Percentiles rank a stretch among this genome's conserved stretches.
phyloP scores from a whole-genome alignment of 2,113 vertebrate genomes.

The Grammomys dolichurus region DNA sequence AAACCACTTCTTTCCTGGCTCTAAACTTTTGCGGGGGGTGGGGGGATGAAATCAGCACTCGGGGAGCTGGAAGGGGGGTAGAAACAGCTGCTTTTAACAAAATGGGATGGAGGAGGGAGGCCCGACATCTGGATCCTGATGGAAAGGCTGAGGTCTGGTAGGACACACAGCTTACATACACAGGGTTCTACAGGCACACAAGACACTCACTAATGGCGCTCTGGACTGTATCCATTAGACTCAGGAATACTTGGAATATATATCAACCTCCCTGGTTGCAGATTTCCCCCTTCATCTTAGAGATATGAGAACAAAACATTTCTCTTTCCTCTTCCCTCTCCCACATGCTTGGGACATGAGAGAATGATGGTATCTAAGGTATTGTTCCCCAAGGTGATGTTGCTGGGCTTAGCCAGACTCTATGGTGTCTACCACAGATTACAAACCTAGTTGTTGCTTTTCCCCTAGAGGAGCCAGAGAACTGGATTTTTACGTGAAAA shows the following conservation, averaged over 20 bases:
- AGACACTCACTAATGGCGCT: neutral
- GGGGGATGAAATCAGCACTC: conserved; percentile 80
- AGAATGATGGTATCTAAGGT: neutral
- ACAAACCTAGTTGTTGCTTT: neutral
- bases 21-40: conserved; percentile 63
- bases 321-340: conserved; percentile 31
- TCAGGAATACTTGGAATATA: neutral
- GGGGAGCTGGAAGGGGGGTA: conserved; percentile 63
- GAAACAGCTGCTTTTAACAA: conserved; percentile 78
- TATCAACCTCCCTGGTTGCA: neutral
- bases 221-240: neutral
- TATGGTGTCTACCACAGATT: neutral
- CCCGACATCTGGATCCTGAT: conserved; percentile 46
- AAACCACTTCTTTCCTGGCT: conserved; percentile 76
- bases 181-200: accelerated
- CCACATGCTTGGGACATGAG: neutral
- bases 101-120: neutral
- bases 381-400: neutral
- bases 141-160: neutral
- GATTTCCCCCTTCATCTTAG: conserved; percentile 10
- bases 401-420: neutral
- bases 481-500: neutral
- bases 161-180: neutral
- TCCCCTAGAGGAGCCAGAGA: neutral
- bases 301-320: neutral